Evolutionary conservation across 2,113 vertebrate species (phyloP), one percentile per base, ranked within the genome.

Genomic region (Sialia sialis): DNA sequence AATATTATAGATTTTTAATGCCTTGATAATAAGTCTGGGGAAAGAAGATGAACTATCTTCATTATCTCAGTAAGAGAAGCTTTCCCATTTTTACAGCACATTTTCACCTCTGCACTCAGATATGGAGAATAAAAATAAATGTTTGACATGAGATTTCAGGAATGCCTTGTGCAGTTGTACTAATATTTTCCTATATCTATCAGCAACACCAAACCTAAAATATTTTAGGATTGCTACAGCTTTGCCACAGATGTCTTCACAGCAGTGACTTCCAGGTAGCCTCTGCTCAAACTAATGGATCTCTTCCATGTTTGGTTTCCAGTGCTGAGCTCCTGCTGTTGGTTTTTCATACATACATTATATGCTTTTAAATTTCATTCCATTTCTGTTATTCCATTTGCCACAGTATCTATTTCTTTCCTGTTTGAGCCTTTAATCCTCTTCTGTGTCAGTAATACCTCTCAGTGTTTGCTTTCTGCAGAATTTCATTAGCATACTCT

Each of bases 391-490:
- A 91, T 91, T 87, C 44, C 67, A 54, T 72, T 92, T 94, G 90
- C 70, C 85, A 88, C 67, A 85, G 51, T 83, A 83, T 88, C 82
- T 87, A 6, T 69, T 87, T 83, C 59, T 86, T 83, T 69, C 54
- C 54, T 80, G 9, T 41, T 58, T 73, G 63, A 93, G 63, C 82
- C 81, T 93, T 95, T 83, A 96, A 95, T 95, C 87, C 90, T 92
- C 84, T 68, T 73, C 62, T 41, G 8, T 72, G 72, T 84, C 52
- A 60, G 81, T 78, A 82, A 56, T 79, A 72, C 29, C 54, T 87
- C 81, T 78, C 55, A 79, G 84, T 93, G 87, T 95, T 93, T 95
- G 87, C 81, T 95, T 87, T 93, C 66, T 91, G 48, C 49, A 87
- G 66, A 64, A 84, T 94, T 84, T 94, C 58, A 82, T 96, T 93